A percentile compares a stretch with the other conserved stretches of the same genome.
phyloP scores from a whole-genome alignment of 1,140 invertebrate species.

The Venturia canescens region DNA sequence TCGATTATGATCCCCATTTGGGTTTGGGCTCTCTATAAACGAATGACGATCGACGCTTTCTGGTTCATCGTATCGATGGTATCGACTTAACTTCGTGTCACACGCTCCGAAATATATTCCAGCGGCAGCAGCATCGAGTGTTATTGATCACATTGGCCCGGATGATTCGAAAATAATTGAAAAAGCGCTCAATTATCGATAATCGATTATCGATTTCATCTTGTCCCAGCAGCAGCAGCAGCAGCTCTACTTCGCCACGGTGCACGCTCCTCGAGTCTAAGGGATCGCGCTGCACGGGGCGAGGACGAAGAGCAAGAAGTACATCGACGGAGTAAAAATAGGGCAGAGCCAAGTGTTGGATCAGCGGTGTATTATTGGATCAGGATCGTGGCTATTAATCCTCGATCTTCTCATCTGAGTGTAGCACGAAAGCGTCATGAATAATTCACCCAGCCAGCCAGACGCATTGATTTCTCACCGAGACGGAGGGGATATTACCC shows the following conservation, averaged over 20 bases:
- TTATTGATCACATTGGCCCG: constrained; percentile 1
- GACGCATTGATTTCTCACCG: constrained; percentile 71
- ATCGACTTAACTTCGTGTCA: constrained; percentile 7
- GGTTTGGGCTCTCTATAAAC: too few species aligned
- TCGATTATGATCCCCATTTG: too few species aligned
- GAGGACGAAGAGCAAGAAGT: not conserved
- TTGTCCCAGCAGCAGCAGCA: not conserved
- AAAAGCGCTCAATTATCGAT: constrained; percentile 31
- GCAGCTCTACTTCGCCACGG: not conserved
- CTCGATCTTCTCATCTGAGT: constrained; percentile 68
- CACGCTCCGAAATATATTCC: not conserved
- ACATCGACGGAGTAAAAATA: not conserved
- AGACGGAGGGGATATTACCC: constrained; percentile 73
- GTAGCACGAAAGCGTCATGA: constrained; percentile 61
- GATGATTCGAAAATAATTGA: constrained; percentile 36
- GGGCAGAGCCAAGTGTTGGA: constrained; percentile 64
- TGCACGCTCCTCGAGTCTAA: not conserved
- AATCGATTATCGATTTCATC: constrained; percentile 59
- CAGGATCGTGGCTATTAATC: constrained; percentile 72
- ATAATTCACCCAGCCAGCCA: constrained; percentile 69
- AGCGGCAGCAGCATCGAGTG: not conserved
- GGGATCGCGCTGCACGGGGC: not conserved
- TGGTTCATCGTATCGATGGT: too few species aligned
- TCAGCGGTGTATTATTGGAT: constrained; percentile 64
- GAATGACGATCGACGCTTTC: too few species aligned